Base-by-base conservation (phyloP, 2,888 invertebrate species). In the Sylvicola fuscatus region DNA sequence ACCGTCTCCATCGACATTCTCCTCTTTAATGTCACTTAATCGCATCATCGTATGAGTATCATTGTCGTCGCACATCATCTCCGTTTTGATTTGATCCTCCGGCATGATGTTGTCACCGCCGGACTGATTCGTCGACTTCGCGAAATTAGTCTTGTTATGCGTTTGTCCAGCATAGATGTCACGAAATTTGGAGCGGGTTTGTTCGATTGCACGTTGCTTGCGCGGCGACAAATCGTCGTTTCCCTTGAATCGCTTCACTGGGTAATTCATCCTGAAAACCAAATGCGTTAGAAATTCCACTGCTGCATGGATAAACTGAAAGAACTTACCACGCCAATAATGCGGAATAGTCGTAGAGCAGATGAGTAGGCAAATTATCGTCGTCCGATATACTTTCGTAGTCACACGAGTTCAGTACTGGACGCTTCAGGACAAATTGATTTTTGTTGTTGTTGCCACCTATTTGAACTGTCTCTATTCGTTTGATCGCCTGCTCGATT, bases 311-410 rank as follows among this genome's bases (percentile, higher is more conserved):
- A 21, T 41, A 15, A 14, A 13, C 28, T 11, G 16, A 14, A 11
- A 31, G n/a, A 35, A 62, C 70, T 66, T 52, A 82, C 89, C 87
- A 89, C 31, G 78, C 79, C 52, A 81, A 71, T 45, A 83, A 68
- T 46, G 76, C 74, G 45, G 82, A 70, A 62, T 87, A 89, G 60
- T 92, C 89, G 59, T 92, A 92, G 14, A 93, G 68, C 61, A 80
- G 70, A 46, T 81, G 76, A 43, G 81, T 66, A 38, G 75, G 70
- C 46, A 74, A 72, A 52, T 79, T 80, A 52, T 89, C 86, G 46
- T 84, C 84, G 16, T 77, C 70, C 37, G 80, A 66, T 46, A 77
- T 75, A 39, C 71, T 72, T 47, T 87, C 83, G 44, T 78, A 74
- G 49, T 82, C 82, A 48, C 76, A 75, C 34, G 74, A 70, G 11